Evolutionary conservation across 2,113 vertebrate species (phyloP).

Genomic region (Synodontis membranacea): DNA sequence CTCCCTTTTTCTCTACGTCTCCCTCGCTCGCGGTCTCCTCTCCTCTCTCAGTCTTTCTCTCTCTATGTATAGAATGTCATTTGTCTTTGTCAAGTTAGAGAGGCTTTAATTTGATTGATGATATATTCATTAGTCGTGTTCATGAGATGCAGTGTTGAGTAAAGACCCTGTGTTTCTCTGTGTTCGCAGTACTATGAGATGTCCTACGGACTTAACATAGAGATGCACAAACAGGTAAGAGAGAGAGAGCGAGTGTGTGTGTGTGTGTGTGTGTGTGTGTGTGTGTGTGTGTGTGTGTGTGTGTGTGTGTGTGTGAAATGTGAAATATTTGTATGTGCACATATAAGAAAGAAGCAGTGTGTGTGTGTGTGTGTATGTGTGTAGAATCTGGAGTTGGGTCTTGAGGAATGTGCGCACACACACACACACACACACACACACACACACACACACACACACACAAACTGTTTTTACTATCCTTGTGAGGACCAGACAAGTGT

Average conservation of each 20-base stretch:
- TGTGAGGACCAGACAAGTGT: too few relatives aligned
- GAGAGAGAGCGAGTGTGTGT: constrained; percentile 9
- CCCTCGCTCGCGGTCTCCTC: not conserved
- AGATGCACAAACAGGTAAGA: constrained; percentile 58
- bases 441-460: not conserved
- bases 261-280: constrained; percentile 11
- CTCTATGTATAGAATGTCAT: constrained; percentile 29
- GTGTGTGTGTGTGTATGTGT: too few relatives aligned
- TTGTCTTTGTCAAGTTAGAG: constrained; percentile 37
- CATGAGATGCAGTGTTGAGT: constrained; percentile 36
- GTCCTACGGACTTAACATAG: constrained; percentile 55
- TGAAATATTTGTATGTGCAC: too few relatives aligned
- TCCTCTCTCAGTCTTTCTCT: not conserved
- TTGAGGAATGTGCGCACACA: too few relatives aligned
- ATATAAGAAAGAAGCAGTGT: too few relatives aligned
- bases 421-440: not conserved
- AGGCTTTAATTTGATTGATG: constrained; percentile 48
- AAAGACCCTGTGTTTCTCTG: constrained; percentile 39
- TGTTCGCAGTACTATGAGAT: constrained; percentile 55
- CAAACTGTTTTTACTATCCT: too few relatives aligned
- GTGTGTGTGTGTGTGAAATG: too few relatives aligned
- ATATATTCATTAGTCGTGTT: constrained; percentile 37
- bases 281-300: not conserved
- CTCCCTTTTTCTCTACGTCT: not conserved
- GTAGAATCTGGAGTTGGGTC: too few relatives aligned